Evolutionary conservation across 2,113 vertebrate genomes (phyloP).

Genomic region (Lepidothrix coronata): DNA sequence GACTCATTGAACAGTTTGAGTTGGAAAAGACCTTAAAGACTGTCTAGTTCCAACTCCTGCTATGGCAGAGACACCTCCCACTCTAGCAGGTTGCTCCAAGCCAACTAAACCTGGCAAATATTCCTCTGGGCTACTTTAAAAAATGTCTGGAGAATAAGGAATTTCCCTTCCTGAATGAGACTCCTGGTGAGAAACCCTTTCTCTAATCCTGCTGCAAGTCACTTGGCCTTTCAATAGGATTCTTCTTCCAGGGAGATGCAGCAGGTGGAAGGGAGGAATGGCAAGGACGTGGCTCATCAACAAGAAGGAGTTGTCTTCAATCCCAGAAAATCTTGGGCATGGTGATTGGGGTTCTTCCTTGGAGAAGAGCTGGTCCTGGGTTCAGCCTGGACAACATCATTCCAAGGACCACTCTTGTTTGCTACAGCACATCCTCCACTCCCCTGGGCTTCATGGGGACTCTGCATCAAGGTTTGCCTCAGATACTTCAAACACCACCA

Average conservation of each 20-base stretch:
- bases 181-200: neutral
- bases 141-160: neutral
- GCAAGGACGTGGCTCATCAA: neutral
- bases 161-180: neutral
- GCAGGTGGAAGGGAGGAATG: neutral
- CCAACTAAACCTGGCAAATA: neutral
- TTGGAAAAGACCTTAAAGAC: neutral
- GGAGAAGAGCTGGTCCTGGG: neutral
- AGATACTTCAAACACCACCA: neutral
- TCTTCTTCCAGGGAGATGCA: neutral
- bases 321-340: neutral
- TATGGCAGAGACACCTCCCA: neutral
- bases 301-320: neutral
- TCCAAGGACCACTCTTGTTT: rapidly evolving
- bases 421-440: neutral
- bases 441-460: neutral
- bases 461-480: neutral
- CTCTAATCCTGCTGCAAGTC: neutral
- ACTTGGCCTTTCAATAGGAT: neutral
- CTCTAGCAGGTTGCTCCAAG: neutral
- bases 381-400: rapidly evolving
- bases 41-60: neutral
- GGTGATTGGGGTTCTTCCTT: neutral
- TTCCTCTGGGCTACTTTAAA: neutral
- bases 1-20: neutral